A percentile compares a stretch with the other conserved stretches of the same genome.
Conservation (phyloP, 2,113 vertebrate genomes). For the Cepphus grylle region DNA sequence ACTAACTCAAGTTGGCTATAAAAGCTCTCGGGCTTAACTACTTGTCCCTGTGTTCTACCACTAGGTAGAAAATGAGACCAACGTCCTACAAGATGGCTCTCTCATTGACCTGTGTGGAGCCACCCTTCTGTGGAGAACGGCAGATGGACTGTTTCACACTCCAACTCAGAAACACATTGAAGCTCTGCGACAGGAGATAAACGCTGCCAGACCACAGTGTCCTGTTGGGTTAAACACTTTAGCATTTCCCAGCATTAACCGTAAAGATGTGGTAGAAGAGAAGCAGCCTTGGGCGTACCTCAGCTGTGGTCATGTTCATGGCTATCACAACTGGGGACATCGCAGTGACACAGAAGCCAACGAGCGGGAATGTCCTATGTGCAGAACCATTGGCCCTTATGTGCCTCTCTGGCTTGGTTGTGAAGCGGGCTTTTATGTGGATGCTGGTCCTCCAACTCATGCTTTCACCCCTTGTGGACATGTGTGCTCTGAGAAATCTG, state of each 20-base stretch:
- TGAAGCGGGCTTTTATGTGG: slow-evolving; percentile 95
- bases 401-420: slow-evolving; percentile 96
- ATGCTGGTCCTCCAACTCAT: slow-evolving; percentile 90
- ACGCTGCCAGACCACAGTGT: slow-evolving; percentile 92
- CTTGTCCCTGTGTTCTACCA: background rate
- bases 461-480: slow-evolving; percentile 96
- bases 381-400: slow-evolving; percentile 92
- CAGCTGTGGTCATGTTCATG: slow-evolving; percentile 94
- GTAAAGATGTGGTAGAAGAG: slow-evolving; percentile 92
- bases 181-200: slow-evolving; percentile 95
- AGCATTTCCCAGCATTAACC: slow-evolving; percentile 95
- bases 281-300: slow-evolving; percentile 97
- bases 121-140: slow-evolving; percentile 93
- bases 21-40: background rate
- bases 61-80: slow-evolving; percentile 95
- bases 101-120: slow-evolving; percentile 96
- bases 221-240: slow-evolving; percentile 95
- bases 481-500: slow-evolving; percentile 95
- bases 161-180: slow-evolving; percentile 98
- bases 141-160: slow-evolving; percentile 91
- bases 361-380: slow-evolving; percentile 96
- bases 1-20: background rate
- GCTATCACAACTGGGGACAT: slow-evolving; percentile 98
- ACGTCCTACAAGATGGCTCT: slow-evolving; percentile 91
- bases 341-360: slow-evolving; percentile 89